A percentile compares a stretch with the other conserved stretches of the same genome.
phyloP scores from a whole-genome alignment of 2,113 vertebrate species.

The Chaetodon auriga region DNA sequence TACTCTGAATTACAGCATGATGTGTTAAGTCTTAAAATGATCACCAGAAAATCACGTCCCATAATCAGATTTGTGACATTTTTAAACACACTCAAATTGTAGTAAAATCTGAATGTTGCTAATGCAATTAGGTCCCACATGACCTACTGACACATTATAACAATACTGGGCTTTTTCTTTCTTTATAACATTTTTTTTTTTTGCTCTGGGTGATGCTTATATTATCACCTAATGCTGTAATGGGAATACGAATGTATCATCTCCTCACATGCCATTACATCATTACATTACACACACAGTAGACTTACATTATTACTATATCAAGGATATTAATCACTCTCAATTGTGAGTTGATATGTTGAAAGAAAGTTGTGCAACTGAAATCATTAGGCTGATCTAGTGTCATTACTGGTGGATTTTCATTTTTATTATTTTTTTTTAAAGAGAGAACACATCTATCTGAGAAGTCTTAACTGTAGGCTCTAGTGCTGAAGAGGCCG shows the following conservation, averaged over 20 bases:
- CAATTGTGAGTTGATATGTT: neutral
- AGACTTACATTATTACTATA: neutral
- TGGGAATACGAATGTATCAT: neutral
- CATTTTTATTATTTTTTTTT: neutral
- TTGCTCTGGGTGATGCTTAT: neutral
- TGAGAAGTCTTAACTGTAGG: slow-evolving; percentile 11
- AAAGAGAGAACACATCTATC: neutral
- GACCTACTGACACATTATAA: neutral
- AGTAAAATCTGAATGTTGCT: slow-evolving; percentile 1
- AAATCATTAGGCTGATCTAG: neutral
- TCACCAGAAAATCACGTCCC: neutral
- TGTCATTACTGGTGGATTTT: neutral
- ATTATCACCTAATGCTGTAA: neutral
- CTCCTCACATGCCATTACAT: neutral
- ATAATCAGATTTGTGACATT: neutral
- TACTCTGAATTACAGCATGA: slow-evolving; percentile 29
- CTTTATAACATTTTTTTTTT: too few relatives aligned
- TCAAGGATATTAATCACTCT: neutral
- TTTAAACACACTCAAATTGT: neutral
- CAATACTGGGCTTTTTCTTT: neutral
- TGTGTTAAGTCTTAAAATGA: neutral
- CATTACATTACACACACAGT: neutral
- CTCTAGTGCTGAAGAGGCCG: slow-evolving; percentile 13
- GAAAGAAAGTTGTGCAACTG: neutral
- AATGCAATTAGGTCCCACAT: neutral